These are phyloP conservation scores for Seladonia tumulorum DNA, from an alignment of 2,888 invertebrate genomes.

Conservation along the genomic window DNA sequence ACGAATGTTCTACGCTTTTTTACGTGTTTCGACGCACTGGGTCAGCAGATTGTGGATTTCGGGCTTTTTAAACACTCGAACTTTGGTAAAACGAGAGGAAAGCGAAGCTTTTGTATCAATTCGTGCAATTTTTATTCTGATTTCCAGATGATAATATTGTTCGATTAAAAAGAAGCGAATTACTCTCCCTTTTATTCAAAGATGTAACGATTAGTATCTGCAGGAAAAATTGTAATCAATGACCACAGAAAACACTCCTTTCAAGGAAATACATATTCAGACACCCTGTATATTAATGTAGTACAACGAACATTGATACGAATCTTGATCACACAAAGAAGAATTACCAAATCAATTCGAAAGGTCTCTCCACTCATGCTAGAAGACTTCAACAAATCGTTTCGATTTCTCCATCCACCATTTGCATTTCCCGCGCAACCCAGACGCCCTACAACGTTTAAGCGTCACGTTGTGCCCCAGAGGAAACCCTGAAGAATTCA, in stretches of 20 bases:
- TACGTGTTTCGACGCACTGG: not conserved
- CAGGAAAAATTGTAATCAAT: too few species aligned
- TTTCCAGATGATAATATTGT: not conserved
- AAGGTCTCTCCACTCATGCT: too few species aligned
- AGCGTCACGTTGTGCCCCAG: constrained; percentile 7
- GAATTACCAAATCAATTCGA: too few species aligned
- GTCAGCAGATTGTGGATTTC: not conserved
- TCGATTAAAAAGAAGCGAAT: not conserved
- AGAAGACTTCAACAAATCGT: not conserved
- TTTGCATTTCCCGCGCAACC: not conserved
- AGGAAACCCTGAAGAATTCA: not conserved
- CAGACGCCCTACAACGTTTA: not conserved
- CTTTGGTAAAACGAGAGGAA: too few species aligned
- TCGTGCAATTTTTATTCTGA: too few species aligned
- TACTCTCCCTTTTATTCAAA: too few species aligned
- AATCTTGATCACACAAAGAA: not conserved
- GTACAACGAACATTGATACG: not conserved
- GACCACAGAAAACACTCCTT: too few species aligned
- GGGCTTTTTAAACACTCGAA: too few species aligned
- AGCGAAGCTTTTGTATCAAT: not conserved
- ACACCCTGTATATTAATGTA: not conserved
- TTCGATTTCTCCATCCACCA: not conserved
- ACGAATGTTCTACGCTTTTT: not conserved
- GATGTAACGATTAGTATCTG: too few species aligned
- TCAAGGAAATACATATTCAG: too few species aligned